These are phyloP conservation scores for Leucania comma DNA, from an alignment of 2,888 invertebrate genomes.

Conservation along the genomic window DNA sequence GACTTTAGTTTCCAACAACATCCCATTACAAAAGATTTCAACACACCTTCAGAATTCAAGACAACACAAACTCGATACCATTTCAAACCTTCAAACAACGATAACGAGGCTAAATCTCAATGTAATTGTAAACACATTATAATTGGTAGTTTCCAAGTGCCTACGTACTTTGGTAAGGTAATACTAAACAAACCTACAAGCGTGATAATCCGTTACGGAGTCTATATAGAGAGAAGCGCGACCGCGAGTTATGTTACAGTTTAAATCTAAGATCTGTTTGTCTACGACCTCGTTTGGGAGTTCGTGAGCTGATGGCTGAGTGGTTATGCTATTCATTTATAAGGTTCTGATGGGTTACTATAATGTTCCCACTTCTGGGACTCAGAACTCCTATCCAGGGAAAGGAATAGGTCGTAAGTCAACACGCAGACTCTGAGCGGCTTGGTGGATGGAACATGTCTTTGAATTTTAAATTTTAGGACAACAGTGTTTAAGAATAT, in stretches of 20 bases:
- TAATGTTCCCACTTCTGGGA: too few species aligned
- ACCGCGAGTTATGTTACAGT: constrained; percentile 28
- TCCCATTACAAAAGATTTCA: constrained; percentile 18
- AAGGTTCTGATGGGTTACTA: background rate
- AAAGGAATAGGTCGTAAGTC: too few species aligned
- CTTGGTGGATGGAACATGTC: too few species aligned
- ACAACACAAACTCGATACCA: constrained; percentile 6
- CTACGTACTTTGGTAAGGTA: constrained; percentile 48
- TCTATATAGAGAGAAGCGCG: constrained; percentile 9
- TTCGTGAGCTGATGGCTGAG: background rate
- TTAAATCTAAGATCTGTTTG: constrained; percentile 38
- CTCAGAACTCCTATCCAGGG: too few species aligned
- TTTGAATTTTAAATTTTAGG: too few species aligned
- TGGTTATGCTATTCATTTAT: background rate
- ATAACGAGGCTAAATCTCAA: constrained; percentile 24
- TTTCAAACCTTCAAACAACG: constrained; percentile 37
- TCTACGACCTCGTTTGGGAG: constrained; percentile 6
- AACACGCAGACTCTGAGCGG: too few species aligned
- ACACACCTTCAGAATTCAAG: constrained; percentile 3
- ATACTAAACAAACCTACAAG: constrained; percentile 60
- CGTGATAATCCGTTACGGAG: constrained; percentile 46
- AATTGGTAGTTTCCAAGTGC: constrained; percentile 37
- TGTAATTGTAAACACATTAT: constrained; percentile 39
- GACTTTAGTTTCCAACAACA: constrained; percentile 26
- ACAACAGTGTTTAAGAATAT: too few species aligned